phyloP scores from a whole-genome alignment of 2,888 invertebrate species.

The Diadegma fenestrale region DNA sequence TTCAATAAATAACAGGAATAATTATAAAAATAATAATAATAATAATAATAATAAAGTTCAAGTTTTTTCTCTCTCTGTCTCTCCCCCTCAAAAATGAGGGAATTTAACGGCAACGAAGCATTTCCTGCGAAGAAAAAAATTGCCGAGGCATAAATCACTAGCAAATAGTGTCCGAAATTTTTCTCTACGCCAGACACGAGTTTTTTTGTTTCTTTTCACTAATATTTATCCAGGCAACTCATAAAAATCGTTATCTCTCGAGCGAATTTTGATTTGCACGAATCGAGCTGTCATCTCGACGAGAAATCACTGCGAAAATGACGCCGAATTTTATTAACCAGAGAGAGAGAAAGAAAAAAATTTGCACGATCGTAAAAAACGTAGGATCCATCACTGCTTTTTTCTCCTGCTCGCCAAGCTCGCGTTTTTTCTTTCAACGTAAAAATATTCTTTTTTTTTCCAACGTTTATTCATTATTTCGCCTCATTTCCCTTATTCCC shows the following conservation, averaged over 20 bases:
- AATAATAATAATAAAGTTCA: slow-evolving; percentile 50
- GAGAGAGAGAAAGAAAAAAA: background rate
- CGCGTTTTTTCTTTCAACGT: background rate
- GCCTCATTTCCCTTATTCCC: background rate
- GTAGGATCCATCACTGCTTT: slow-evolving; percentile 27
- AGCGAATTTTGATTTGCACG: background rate
- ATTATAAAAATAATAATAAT: slow-evolving; percentile 43
- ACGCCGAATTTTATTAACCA: background rate
- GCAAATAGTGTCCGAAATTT: background rate
- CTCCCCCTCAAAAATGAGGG: background rate
- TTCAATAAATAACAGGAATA: slow-evolving; percentile 56
- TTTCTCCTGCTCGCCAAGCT: background rate
- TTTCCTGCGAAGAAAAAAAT: background rate
- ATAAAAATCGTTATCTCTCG: slow-evolving; percentile 8
- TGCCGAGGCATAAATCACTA: background rate
- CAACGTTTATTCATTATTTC: background rate
- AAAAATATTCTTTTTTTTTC: slow-evolving; percentile 1
- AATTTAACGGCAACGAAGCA: background rate
- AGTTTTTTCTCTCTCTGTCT: slow-evolving; percentile 22
- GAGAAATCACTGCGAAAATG: background rate
- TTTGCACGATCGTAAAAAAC: background rate
- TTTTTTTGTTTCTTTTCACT: background rate
- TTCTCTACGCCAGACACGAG: background rate
- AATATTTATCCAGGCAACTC: background rate
- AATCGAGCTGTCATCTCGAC: background rate